These are phyloP conservation scores for Petrocephalus microphthalmus DNA, from an alignment of 2,113 vertebrate genomes.

Conservation along the genomic window DNA sequence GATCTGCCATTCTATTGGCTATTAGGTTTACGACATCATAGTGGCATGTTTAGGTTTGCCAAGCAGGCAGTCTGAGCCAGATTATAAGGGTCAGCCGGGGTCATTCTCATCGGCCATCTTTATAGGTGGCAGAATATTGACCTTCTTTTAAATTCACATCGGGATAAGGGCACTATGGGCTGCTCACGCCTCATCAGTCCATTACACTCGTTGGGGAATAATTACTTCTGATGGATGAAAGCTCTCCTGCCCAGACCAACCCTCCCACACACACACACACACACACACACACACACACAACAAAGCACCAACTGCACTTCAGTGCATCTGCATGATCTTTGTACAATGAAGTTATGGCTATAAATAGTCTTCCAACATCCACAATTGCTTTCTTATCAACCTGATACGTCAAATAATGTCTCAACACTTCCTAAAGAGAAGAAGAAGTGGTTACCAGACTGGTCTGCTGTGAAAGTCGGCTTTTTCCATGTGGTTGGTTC, in stretches of 20 bases:
- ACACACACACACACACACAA: neutral
- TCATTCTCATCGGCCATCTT: neutral
- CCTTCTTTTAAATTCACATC: neutral
- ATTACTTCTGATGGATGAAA: conserved; percentile 18
- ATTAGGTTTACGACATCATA: neutral
- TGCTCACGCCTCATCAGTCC: neutral
- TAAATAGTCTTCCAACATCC: neutral
- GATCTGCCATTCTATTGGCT: neutral
- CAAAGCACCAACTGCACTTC: neutral
- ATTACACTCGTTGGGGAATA: neutral
- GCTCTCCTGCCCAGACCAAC: neutral
- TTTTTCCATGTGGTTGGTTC: neutral
- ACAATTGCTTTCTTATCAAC: neutral
- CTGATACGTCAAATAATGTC: neutral
- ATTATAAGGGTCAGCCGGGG: neutral
- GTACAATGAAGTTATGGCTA: neutral
- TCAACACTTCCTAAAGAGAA: neutral
- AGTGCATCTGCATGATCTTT: neutral
- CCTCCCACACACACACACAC: neutral
- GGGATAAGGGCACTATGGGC: no score
- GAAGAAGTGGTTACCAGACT: neutral
- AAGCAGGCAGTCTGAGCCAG: neutral
- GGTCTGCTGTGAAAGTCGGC: neutral
- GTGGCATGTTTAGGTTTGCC: neutral
- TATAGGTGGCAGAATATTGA: neutral